Conservation (phyloP, 2,797 vertebrate genomes). For the Danio jaintianensis region DNA sequence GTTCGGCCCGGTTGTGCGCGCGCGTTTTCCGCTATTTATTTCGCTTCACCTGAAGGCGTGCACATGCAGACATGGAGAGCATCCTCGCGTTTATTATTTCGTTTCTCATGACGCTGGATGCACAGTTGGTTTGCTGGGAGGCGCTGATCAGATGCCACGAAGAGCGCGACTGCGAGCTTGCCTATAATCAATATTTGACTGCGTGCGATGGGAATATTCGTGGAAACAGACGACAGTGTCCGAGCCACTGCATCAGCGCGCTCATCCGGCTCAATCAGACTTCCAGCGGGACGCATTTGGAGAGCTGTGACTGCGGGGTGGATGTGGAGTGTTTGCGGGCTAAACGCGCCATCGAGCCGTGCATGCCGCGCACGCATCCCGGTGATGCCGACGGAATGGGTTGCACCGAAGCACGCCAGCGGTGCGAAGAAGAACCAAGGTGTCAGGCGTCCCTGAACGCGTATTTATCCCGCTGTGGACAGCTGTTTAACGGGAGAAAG, state of each 20-base stretch:
- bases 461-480: conserved; percentile 82
- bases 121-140: conserved; percentile 81
- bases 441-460: conserved; percentile 77
- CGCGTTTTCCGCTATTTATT: no score
- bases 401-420: conserved; percentile 82
- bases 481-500: conserved; percentile 84
- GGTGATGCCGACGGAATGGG: conserved; percentile 75
- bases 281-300: conserved; percentile 76
- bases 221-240: conserved; percentile 75
- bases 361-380: conserved; percentile 76
- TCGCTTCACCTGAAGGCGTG: neutral
- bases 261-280: conserved; percentile 81
- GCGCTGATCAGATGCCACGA: conserved; percentile 80
- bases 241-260: conserved; percentile 83
- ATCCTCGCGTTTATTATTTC: conserved; percentile 71
- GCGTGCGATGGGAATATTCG: conserved; percentile 79
- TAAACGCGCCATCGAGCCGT: conserved; percentile 80
- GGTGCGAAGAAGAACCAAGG: conserved; percentile 76
- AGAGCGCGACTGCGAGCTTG: conserved; percentile 79
- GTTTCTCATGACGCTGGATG: conserved; percentile 72
- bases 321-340: conserved; percentile 75
- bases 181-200: conserved; percentile 76
- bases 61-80: conserved; percentile 72
- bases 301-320: conserved; percentile 79
- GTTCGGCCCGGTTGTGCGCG: no score